phyloP scores from a whole-genome alignment of 2,113 vertebrate genomes.

The Machaerirhynchus nigripectus region DNA sequence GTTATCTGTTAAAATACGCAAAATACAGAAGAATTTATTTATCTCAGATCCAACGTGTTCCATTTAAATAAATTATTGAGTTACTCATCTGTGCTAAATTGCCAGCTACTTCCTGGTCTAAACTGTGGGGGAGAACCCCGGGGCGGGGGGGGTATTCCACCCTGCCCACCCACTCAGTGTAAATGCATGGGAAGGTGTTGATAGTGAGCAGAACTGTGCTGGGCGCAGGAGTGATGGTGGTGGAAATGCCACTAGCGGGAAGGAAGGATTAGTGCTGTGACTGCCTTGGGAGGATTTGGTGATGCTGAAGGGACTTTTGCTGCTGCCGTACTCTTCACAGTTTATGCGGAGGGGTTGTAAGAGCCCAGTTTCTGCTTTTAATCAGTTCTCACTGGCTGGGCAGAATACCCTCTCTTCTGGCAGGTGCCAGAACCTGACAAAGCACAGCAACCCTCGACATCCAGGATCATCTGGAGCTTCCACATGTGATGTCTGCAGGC shows the following conservation, averaged over 20 bases:
- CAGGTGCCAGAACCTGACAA: neutral
- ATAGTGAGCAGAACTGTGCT: rapidly evolving
- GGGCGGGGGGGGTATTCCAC: no score
- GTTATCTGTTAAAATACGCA: neutral
- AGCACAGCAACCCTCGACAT: neutral
- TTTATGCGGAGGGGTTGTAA: neutral
- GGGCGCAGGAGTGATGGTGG: neutral
- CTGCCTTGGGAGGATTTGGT: neutral
- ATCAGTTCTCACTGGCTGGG: neutral
- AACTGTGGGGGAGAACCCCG: neutral
- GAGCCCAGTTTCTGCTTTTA: neutral
- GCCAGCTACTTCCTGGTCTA: neutral
- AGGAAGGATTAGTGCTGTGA: neutral
- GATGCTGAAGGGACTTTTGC: neutral
- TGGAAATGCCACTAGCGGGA: neutral
- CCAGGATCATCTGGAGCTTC: neutral
- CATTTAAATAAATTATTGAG: constrained; percentile 10
- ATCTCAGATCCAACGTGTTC: neutral
- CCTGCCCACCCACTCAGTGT: neutral
- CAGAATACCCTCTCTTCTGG: neutral
- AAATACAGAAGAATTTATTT: neutral
- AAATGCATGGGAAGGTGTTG: neutral
- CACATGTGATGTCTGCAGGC: rapidly evolving
- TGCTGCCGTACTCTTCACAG: neutral
- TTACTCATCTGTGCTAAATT: neutral